A percentile compares a stretch with the other conserved stretches of the same genome.
phyloP scores from a whole-genome alignment of 1,140 invertebrate species.

The Calephelis virginiensis region DNA sequence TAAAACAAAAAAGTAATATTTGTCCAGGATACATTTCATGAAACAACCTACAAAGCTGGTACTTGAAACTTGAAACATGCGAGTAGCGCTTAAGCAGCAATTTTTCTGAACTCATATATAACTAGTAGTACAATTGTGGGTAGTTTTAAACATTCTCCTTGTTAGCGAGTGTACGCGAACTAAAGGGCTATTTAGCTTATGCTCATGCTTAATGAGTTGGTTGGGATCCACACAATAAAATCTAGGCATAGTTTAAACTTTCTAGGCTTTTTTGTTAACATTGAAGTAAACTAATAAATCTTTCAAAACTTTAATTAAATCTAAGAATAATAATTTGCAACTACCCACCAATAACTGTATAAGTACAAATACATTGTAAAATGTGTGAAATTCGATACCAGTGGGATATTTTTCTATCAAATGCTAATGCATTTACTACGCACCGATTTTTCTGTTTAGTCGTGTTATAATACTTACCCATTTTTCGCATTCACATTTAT shows the following conservation, averaged over 20 bases:
- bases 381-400: too few relatives aligned
- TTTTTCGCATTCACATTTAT: too few relatives aligned
- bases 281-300: too few relatives aligned
- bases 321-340: too few relatives aligned
- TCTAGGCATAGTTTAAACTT: not conserved
- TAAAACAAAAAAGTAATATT: too few relatives aligned
- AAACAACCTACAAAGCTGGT: constrained; percentile 14
- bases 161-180: not conserved
- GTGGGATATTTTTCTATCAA: too few relatives aligned
- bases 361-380: too few relatives aligned
- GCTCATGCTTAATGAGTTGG: constrained; percentile 3
- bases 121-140: not conserved
- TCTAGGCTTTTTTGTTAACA: not conserved
- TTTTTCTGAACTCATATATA: constrained; percentile 16
- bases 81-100: not conserved
- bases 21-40: not conserved
- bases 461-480: too few relatives aligned
- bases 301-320: too few relatives aligned
- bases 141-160: constrained; percentile 8
- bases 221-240: not conserved
- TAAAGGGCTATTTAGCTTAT: not conserved
- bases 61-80: constrained; percentile 20
- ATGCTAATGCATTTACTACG: too few relatives aligned
- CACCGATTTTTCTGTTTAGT: too few relatives aligned
- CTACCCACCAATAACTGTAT: too few relatives aligned